These are phyloP conservation scores for Drosophila kambysellisi DNA, from an alignment of 2,888 invertebrate species.

Conservation along the genomic window DNA sequence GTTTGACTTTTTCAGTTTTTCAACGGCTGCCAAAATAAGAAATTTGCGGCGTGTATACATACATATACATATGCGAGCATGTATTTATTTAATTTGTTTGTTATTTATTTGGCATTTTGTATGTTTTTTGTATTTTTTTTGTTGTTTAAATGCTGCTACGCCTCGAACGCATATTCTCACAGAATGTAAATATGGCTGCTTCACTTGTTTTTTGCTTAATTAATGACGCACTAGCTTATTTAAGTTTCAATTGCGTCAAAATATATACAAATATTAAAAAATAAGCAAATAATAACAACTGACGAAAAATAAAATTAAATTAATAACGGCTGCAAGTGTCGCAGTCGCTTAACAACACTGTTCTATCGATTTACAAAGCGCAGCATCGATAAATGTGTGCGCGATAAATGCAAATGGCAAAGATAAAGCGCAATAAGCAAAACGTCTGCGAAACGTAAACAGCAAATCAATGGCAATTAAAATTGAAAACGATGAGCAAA, in stretches of 20 bases:
- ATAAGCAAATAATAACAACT: slow-evolving; percentile 7
- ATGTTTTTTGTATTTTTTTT: slow-evolving; percentile 29
- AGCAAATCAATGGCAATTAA: slow-evolving; percentile 15
- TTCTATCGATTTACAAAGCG: not conserved
- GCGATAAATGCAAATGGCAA: slow-evolving; percentile 35
- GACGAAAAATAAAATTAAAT: not conserved
- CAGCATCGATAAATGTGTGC: slow-evolving; percentile 9
- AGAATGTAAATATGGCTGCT: slow-evolving; percentile 36
- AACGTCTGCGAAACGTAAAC: slow-evolving; percentile 26
- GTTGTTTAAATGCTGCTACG: slow-evolving; percentile 50
- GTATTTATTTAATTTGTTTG: slow-evolving; percentile 78
- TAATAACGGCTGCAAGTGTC: not conserved
- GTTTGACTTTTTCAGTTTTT: slow-evolving; percentile 57
- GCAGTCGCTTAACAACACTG: slow-evolving; percentile 22
- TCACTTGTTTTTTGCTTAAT: slow-evolving; percentile 59
- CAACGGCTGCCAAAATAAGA: slow-evolving; percentile 60
- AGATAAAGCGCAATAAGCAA: slow-evolving; percentile 31
- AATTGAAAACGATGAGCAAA: slow-evolving; percentile 6
- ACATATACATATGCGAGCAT: not conserved
- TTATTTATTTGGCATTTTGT: slow-evolving; percentile 72
- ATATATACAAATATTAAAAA: slow-evolving; percentile 1
- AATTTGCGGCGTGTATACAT: slow-evolving; percentile 25
- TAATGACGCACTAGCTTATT: slow-evolving; percentile 67
- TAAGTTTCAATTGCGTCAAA: slow-evolving; percentile 60
- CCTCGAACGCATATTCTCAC: slow-evolving; percentile 20